Conservation (phyloP, 2,797 vertebrate species). For the Enteromius paludinosus region DNA sequence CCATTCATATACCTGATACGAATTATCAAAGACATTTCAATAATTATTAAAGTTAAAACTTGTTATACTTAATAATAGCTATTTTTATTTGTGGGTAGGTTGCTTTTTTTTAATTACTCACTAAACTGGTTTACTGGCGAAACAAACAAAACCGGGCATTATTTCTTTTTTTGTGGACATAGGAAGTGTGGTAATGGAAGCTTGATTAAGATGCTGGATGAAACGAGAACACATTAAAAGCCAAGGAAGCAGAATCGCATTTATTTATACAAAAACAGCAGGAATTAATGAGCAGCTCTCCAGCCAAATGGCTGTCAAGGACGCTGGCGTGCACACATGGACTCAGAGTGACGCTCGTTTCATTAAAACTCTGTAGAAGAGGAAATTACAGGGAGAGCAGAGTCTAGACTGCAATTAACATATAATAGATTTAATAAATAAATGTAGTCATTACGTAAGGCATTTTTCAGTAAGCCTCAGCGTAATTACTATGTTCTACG, state of each 20-base stretch:
- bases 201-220: constrained; percentile 39
- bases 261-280: constrained; percentile 57
- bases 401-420: constrained; percentile 50
- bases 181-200: constrained; percentile 31
- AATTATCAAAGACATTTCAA: too few species aligned
- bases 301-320: constrained; percentile 40
- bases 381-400: constrained; percentile 44
- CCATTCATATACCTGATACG: too few species aligned
- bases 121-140: too few species aligned
- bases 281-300: constrained; percentile 50
- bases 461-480: constrained; percentile 35
- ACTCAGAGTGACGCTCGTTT: constrained; percentile 26
- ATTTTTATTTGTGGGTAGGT: background rate
- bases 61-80: background rate
- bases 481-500: constrained; percentile 50
- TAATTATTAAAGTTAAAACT: background rate
- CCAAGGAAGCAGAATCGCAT: constrained; percentile 44
- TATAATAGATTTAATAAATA: constrained; percentile 44
- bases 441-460: constrained; percentile 40
- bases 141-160: constrained; percentile 42
- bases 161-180: constrained; percentile 34
- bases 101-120: background rate
- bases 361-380: constrained; percentile 42
- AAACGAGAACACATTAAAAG: constrained; percentile 40
- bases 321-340: constrained; percentile 8